Base-by-base conservation (phyloP, 2,797 vertebrate species). In the Chrysolophus pictus region DNA sequence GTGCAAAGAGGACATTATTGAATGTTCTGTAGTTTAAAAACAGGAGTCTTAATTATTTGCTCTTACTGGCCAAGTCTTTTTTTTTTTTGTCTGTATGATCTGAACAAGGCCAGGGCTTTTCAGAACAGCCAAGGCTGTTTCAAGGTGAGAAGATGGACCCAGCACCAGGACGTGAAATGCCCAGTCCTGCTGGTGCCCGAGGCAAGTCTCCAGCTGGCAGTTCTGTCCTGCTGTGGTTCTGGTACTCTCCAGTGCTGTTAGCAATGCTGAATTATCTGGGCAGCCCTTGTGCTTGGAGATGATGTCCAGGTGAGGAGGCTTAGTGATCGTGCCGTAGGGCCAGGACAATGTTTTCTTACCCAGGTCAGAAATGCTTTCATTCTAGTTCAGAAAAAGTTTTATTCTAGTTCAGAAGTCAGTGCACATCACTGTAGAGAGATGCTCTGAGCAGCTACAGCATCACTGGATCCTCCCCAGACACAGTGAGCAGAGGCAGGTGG, bases 71-170 rank as follows among this genome's bases (percentile, higher is more conserved):
- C 23, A 11, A 31, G 39, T 31, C 9, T 29, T 42, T 42, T 31
- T 55, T 55, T 35, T 3, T 46, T 39, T 51, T 10, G 18, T 44
- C 15, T 39, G 21, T 69, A 11, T 86, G 29, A 4, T 64, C 41
- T 84, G 80, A 73, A 58, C 31, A 71, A 78, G 33, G 65, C 26
- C 70, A 23, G n/a, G n/a, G 68, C 47, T 92, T 71, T 6, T 10
- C 37, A 37, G 64, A 77, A 11, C 46, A 65, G 78, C 76, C 80
- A 23, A 75, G 80, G 59, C 76, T 91, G 85, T 90, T 95, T 90
- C 51, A 70, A 81, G 79, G 89, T 86, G 84, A 81, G 81, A 2
- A 42, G 53, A n/a, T 39, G 84, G 68, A 72, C 11, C 56, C 53
- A 58, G 11, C 7, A 22, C 70, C 23, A 59, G 44, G 53, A 37